These are phyloP conservation scores for Lamellibrachia satsuma DNA, from an alignment of 2,888 invertebrate species.

Conservation along the genomic window DNA sequence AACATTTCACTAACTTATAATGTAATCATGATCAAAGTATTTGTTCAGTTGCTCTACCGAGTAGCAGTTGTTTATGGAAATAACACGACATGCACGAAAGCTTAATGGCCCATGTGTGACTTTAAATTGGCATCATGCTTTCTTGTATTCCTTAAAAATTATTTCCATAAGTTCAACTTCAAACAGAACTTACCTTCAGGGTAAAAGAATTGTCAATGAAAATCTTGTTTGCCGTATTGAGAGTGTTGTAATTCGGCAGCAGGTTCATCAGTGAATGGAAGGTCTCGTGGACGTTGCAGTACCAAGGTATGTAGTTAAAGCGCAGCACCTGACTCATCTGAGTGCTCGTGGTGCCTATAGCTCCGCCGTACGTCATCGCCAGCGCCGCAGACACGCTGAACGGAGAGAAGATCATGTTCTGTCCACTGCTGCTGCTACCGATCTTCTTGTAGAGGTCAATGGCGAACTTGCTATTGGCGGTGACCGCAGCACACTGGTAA, in stretches of 20 bases:
- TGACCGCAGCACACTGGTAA: background rate
- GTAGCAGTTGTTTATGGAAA: too few relatives aligned
- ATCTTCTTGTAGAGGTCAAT: background rate
- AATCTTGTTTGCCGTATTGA: background rate
- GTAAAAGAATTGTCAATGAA: too few relatives aligned
- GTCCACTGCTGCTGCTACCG: background rate
- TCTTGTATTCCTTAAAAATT: too few relatives aligned
- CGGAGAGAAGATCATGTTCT: conserved; percentile 4
- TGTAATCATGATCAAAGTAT: too few relatives aligned
- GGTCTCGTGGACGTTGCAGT: background rate
- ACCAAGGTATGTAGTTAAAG: background rate
- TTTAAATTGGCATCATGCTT: too few relatives aligned
- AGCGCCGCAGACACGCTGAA: background rate
- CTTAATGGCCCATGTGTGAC: too few relatives aligned
- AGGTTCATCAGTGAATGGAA: background rate
- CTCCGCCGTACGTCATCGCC: background rate
- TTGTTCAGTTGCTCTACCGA: too few relatives aligned
- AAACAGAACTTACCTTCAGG: too few relatives aligned
- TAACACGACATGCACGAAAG: too few relatives aligned
- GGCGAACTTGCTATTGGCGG: background rate
- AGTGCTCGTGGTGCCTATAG: background rate
- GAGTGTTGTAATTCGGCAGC: background rate
- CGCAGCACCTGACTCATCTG: background rate
- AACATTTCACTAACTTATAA: too few relatives aligned
- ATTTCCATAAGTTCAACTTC: too few relatives aligned